Base-by-base conservation (phyloP, 2,113 vertebrate genomes). In the Brachypodius melanocephalos region DNA sequence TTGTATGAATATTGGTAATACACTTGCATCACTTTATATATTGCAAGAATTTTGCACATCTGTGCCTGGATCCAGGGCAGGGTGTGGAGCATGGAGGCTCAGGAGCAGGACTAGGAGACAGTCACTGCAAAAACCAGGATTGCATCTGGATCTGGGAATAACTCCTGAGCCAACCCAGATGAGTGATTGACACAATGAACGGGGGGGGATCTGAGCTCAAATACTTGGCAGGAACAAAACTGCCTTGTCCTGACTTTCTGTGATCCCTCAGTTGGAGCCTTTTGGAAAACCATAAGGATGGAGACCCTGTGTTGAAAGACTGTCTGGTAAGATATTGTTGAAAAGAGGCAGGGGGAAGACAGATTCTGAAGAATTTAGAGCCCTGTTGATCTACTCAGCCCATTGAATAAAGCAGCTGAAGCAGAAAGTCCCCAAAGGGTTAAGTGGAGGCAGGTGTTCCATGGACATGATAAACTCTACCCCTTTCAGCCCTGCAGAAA, bases 381-480 rank as follows among this genome's bases (percentile, higher is more conserved):
- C 90, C 93, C 92, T 91, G 92, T 89, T 96, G 96, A 97, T 97
- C 88, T 90, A 6, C 87, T 94, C 89, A 96, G 52, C 36, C 91
- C 92, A 80, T 90, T 98, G 97, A 98, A 98, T 98, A 95, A 97
- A 96, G 89, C 95, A 98, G 97, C 97, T 98, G 97, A 98, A 97
- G 98, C 98, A 98, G 97, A 98, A 98, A 98, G 97, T 96, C 96
- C 97, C 95, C 88, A 96, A 97, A 97, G 97, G 98, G 97, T 98
- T 98, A 98, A 98, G 97, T 98, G 98, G 97, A 98, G 98, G 98
- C 97, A 98, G 98, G 97, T 98, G 97, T 98, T 98, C 96, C 17
- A 17, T 75, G 82, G 85, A 84, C 63, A 87, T 38, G 81, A 94
- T 81, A 80, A 96, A 75, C 78, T 79, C 24, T 34, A 20, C 68